A percentile compares a stretch with the other conserved stretches of the same genome.
Evolutionary conservation across 2,113 vertebrate genomes (phyloP).

Genomic region (Sterrhoptilus dennistouni): DNA sequence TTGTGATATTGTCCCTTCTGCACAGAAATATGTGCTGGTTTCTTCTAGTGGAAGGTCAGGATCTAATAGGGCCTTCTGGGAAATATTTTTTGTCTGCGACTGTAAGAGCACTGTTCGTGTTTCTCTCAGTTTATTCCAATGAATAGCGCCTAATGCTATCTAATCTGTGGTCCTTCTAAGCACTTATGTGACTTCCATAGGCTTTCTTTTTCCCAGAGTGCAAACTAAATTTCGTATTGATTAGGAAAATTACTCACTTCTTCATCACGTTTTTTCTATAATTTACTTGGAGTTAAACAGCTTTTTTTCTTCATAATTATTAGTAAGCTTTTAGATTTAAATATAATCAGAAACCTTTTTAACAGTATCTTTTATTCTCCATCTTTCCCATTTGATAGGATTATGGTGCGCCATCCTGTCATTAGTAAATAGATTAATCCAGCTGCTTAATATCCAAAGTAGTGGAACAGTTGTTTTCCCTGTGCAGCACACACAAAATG

Average conservation of each 20-base stretch:
- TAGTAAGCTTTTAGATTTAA: not conserved
- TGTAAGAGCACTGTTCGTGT: not conserved
- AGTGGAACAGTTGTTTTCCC: not conserved
- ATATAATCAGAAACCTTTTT: not conserved
- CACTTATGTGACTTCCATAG: not conserved
- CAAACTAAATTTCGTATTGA: not conserved
- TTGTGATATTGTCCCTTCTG: not conserved
- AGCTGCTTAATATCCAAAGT: not conserved
- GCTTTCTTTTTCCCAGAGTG: not conserved
- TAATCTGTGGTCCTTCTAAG: not conserved
- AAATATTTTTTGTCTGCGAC: conserved; percentile 2
- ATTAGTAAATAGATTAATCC: not conserved
- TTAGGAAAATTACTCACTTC: not conserved
- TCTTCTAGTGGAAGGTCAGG: not conserved
- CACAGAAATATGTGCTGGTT: not conserved
- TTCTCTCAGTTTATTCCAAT: not conserved
- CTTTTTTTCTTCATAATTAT: not conserved
- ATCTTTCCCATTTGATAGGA: not conserved
- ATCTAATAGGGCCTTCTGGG: not conserved
- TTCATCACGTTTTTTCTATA: not conserved
- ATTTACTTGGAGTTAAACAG: not conserved
- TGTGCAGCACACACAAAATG: not conserved
- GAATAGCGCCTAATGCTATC: not conserved
- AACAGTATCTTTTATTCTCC: not conserved
- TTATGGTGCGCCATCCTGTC: not conserved